phyloP scores from a whole-genome alignment of 2,113 vertebrate genomes.

The Motacilla tschutschensis region DNA sequence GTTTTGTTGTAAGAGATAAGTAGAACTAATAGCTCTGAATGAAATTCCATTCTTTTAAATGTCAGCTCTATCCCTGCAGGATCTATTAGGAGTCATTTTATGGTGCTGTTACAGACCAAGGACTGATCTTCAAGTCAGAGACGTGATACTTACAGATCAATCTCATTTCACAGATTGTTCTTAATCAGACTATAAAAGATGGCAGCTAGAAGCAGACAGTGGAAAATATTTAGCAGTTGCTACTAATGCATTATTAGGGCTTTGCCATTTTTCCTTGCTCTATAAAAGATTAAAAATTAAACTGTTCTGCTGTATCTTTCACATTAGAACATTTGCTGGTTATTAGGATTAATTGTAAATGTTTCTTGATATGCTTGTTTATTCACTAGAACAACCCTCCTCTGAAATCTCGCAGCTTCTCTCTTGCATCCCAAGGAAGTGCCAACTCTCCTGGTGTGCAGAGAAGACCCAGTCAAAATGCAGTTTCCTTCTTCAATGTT shows the following conservation, averaged over 20 bases:
- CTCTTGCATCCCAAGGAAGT: conserved; percentile 90
- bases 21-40: neutral
- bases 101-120: neutral
- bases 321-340: neutral
- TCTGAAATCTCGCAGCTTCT: conserved; percentile 93
- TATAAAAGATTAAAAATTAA: neutral
- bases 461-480: conserved; percentile 88
- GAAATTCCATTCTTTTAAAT: neutral
- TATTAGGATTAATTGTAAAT: conserved; percentile 22
- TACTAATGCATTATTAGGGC: neutral
- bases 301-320: neutral
- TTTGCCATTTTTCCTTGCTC: neutral
- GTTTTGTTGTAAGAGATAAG: neutral
- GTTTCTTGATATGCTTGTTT: conserved; percentile 64
- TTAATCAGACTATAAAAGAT: neutral
- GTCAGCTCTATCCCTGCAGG: neutral
- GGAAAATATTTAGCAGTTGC: neutral
- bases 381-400: conserved; percentile 90
- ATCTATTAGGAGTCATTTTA: neutral
- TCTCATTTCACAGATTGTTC: neutral
- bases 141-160: neutral
- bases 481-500: conserved; percentile 82
- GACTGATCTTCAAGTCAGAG: neutral
- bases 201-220: neutral
- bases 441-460: conserved; percentile 87